Evolutionary conservation across 2,797 vertebrate genomes (phyloP).

Genomic region (Etheostoma perlongum): DNA sequence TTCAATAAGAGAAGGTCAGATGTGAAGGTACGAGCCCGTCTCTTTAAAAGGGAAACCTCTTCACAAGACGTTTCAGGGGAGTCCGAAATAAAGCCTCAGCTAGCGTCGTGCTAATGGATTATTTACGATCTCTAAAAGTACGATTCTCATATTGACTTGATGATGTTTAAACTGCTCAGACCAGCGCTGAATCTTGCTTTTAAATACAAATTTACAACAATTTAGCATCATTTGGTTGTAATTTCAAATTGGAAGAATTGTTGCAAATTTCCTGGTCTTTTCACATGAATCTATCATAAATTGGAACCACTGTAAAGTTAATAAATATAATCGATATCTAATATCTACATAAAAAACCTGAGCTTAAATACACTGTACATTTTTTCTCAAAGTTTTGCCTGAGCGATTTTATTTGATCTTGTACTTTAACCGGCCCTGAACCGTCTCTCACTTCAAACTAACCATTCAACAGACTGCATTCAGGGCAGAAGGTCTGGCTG

Average conservation of each 20-base stretch:
- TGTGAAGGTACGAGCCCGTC: neutral
- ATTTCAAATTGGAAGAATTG: neutral
- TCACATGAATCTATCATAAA: neutral
- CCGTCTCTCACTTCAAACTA: no score
- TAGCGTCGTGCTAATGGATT: neutral
- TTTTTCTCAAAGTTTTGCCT: neutral
- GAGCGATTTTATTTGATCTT: neutral
- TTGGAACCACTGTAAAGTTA: neutral
- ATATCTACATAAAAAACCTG: neutral
- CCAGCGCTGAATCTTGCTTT: neutral
- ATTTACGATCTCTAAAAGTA: neutral
- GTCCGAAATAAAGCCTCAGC: neutral
- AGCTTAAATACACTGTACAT: neutral
- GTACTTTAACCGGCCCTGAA: no score
- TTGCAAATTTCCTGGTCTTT: neutral
- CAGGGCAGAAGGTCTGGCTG: no score
- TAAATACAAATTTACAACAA: neutral
- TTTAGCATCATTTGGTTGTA: neutral
- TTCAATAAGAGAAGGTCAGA: neutral
- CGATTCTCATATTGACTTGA: neutral
- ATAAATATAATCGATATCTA: neutral
- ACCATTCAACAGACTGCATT: no score
- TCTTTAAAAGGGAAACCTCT: constrained; percentile 29
- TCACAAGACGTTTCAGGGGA: neutral
- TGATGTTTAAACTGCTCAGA: neutral